Base-by-base conservation (phyloP, 2,888 invertebrate genomes). In the Julus scandinavius region DNA sequence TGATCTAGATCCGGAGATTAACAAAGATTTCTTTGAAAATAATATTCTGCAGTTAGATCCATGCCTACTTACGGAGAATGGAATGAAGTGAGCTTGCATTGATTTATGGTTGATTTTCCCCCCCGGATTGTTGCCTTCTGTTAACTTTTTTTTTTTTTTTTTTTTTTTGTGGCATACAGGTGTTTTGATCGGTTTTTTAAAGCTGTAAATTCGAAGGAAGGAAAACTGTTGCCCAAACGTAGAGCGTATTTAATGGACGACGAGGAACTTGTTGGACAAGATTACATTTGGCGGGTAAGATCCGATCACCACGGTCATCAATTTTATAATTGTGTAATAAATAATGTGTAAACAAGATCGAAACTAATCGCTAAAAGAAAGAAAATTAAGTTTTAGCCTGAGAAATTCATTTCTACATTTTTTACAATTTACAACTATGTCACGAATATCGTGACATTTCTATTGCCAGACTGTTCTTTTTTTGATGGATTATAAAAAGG, bases 1-100 rank as follows among this genome's bases (percentile, higher is more conserved):
- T 0, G 99, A 99, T 92, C 93, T 99, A 88, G 99, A 99, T 93
- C 98, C 98, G 0, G 97, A 97, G 90, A 97, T 98, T 88, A 98
- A 97, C 91, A 95, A 96, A 92, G 97, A 97, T 92, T 99, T 99
- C 93, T 99, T 99, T 93, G 97, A 98, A 93, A 96, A 96, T 91
- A 98, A 98, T 92, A 96, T 99, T 90, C 94, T 99, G 90, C 97
- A 97, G 91, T 94, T 99, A 91, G 96, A 98, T 93, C 98, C 99
- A 1, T 95, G 96, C 90, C 93, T 98, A 90, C 93, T 99, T 84
- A 98, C 98, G 7, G 98, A 98, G 92, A 97, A 97, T 92, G 99
- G 99, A 90, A 98, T 99, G 91, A 98, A 97, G 94, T 98, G 95
- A 92, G 93, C 91, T 85, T n/a, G 29, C n/a, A 50, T 86, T 83